phyloP scores from a whole-genome alignment of 1,140 invertebrate genomes.

The Ectropis grisescens region DNA sequence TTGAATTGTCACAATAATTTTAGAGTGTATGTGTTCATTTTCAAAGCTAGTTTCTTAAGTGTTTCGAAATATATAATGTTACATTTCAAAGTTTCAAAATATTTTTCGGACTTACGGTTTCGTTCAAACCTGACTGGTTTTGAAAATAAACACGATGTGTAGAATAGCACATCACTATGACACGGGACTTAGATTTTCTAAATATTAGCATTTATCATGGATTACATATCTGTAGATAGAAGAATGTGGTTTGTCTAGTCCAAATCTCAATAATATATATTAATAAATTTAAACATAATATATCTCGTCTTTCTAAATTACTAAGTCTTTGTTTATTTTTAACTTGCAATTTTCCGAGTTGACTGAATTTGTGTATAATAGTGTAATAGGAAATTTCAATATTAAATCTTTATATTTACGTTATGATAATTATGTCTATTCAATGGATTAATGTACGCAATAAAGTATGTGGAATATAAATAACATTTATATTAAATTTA shows the following conservation, averaged over 20 bases:
- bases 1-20: constrained; percentile 29
- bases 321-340: neutral
- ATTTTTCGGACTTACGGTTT: too few relatives aligned
- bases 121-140: constrained; percentile 25
- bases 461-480: constrained; percentile 7
- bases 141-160: constrained; percentile 42
- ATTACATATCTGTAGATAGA: constrained; percentile 70
- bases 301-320: constrained; percentile 25
- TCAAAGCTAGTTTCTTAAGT: too few relatives aligned
- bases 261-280: constrained; percentile 64
- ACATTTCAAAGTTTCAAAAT: too few relatives aligned
- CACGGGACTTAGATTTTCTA: constrained; percentile 60
- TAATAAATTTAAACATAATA: constrained; percentile 42
- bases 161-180: constrained; percentile 40
- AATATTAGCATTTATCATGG: constrained; percentile 67
- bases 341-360: constrained; percentile 28
- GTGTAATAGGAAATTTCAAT: constrained; percentile 17
- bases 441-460: constrained; percentile 34
- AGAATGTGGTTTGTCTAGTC: constrained; percentile 67
- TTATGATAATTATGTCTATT: constrained; percentile 16
- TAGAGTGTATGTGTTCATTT: constrained; percentile 32
- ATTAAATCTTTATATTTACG: constrained; percentile 4
- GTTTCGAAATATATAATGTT: too few relatives aligned
- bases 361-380: constrained; percentile 41
- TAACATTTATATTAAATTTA: constrained; percentile 23